These are phyloP conservation scores for Xiphydria camelus DNA, from an alignment of 2,888 invertebrate genomes.

Conservation along the genomic window DNA sequence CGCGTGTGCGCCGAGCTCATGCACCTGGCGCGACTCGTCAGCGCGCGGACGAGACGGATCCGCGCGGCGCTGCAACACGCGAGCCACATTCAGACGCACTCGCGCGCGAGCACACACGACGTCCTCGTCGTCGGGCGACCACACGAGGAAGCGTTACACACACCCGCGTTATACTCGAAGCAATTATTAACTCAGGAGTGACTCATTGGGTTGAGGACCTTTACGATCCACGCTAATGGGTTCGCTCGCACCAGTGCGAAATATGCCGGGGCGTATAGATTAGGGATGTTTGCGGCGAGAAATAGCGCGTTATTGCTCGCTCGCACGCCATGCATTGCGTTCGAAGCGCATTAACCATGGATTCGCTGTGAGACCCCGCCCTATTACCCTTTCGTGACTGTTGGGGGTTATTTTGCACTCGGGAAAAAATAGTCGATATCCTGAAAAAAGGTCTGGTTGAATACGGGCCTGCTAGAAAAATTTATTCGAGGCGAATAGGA, in stretches of 20 bases:
- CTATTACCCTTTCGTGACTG: no score
- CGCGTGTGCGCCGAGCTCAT: slow-evolving; percentile 16
- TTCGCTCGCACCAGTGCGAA: no score
- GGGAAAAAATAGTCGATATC: no score
- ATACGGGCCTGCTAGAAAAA: no score
- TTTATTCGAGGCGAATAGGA: no score
- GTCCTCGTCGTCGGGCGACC: slow-evolving; percentile 1
- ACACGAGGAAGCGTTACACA: slow-evolving; percentile 9
- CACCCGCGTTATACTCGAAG: slow-evolving; percentile 13
- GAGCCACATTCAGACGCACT: slow-evolving; percentile 6
- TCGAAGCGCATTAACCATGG: no score
- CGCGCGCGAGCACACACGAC: slow-evolving; percentile 1
- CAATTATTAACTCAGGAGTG: slow-evolving; percentile 41
- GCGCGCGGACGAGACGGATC: not conserved
- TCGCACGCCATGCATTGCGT: slow-evolving; percentile 8
- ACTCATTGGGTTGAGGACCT: slow-evolving; percentile 50
- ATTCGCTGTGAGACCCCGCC: no score
- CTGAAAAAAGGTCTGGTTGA: no score
- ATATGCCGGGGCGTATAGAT: no score
- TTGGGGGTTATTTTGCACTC: no score
- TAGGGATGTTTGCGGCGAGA: no score
- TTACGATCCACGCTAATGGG: slow-evolving; percentile 45
- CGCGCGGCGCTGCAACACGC: slow-evolving; percentile 2
- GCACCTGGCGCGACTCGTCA: slow-evolving; percentile 42
- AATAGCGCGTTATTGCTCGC: slow-evolving; percentile 8